phyloP scores from a whole-genome alignment of 64 coral and sea anemone genomes.

The Orbicella faveolata region DNA sequence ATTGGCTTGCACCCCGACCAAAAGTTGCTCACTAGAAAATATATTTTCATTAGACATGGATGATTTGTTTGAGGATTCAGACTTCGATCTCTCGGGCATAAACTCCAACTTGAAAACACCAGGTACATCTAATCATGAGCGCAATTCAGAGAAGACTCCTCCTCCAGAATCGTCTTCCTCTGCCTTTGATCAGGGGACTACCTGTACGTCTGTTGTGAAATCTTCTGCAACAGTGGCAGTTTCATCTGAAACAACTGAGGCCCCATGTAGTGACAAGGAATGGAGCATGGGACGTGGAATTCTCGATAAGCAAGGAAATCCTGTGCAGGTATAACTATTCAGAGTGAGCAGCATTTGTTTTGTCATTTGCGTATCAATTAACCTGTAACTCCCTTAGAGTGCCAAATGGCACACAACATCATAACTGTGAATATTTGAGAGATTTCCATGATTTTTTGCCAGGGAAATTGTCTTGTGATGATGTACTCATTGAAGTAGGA shows the following conservation, averaged over 20 bases:
- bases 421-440: no score
- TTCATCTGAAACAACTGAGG: not conserved
- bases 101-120: not conserved
- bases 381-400: no score
- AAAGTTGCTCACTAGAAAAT: not conserved
- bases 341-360: not conserved
- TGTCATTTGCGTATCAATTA: not conserved
- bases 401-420: no score
- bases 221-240: not conserved
- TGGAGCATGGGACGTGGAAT: constrained; percentile 72
- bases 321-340: constrained; percentile 48
- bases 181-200: not conserved
- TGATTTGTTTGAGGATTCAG: constrained; percentile 29
- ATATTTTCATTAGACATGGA: constrained; percentile 4
- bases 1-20: not conserved
- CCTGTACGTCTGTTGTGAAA: not conserved
- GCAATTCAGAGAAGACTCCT: not conserved
- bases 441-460: no score
- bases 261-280: constrained; percentile 10
- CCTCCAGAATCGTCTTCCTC: not conserved
- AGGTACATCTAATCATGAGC: not conserved
- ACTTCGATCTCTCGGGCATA: not conserved
- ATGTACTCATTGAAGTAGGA: no score
- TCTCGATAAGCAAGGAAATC: constrained; percentile 76
- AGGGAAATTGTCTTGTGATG: no score